phyloP scores from a whole-genome alignment of 1,140 invertebrate genomes.

The Saxidomus purpurata region DNA sequence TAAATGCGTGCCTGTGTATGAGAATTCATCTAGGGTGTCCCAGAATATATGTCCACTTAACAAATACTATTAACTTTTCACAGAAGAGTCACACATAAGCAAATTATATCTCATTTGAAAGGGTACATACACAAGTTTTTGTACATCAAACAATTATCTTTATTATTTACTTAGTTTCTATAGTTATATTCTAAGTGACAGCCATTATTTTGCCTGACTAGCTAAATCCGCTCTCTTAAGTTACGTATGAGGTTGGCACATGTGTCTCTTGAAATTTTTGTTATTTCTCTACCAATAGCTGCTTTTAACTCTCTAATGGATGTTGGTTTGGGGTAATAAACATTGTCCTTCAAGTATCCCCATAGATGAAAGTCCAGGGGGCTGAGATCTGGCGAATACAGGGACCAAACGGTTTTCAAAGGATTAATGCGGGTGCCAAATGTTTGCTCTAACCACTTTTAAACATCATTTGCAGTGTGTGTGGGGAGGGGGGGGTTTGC shows the following conservation, averaged over 20 bases:
- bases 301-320: neutral
- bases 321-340: neutral
- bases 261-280: neutral
- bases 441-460: neutral
- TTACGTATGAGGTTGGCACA: neutral
- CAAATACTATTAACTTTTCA: neutral
- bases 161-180: no score
- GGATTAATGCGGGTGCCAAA: neutral
- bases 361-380: neutral
- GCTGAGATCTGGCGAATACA: neutral
- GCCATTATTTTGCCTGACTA: neutral
- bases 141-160: neutral
- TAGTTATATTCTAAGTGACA: no score
- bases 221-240: neutral
- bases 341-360: neutral
- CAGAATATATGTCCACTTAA: conserved; percentile 5
- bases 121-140: neutral
- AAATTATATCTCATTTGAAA: no score
- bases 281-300: neutral
- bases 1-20: no score
- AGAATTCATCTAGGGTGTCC: neutral
- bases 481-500: no score
- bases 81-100: neutral
- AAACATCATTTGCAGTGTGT: no score
- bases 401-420: neutral